These are phyloP conservation scores for Semaprochilodus insignis DNA, from an alignment of 2,797 vertebrate genomes.

Conservation along the genomic window DNA sequence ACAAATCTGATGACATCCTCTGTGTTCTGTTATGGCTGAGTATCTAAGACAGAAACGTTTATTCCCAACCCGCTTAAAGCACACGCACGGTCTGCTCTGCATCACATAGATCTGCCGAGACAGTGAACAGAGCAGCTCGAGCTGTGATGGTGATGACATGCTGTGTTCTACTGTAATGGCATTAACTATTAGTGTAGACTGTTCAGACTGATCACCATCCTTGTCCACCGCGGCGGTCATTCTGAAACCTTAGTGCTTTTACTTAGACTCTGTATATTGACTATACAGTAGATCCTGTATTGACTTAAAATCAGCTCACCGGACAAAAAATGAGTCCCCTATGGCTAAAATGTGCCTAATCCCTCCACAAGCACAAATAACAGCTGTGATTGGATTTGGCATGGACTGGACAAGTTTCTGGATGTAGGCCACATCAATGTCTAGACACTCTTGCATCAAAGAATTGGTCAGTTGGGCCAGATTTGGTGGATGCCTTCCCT, in stretches of 20 bases:
- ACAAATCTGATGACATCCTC: conserved; percentile 50
- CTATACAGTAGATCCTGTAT: not conserved
- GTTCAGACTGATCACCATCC: not conserved
- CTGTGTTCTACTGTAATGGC: not conserved
- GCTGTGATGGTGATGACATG: conserved; percentile 4
- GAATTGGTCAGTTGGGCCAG: no score
- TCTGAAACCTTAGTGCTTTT: not conserved
- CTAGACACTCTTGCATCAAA: no score
- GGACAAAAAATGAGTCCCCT: no score
- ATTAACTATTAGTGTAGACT: not conserved
- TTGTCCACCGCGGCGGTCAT: not conserved
- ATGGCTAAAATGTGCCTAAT: no score
- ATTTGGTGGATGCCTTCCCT: no score
- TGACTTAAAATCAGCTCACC: no score
- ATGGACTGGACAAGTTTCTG: no score
- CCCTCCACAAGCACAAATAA: no score
- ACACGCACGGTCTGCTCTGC: not conserved
- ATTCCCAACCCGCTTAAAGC: conserved; percentile 55
- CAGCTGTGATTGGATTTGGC: no score
- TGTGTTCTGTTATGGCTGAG: conserved; percentile 68
- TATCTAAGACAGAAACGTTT: conserved; percentile 69
- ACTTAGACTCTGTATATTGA: not conserved
- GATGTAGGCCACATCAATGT: no score
- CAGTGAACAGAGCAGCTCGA: conserved; percentile 5
- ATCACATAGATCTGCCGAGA: not conserved